Evolutionary conservation across 2,888 invertebrate genomes (phyloP).

Genomic region (Rotaria socialis): DNA sequence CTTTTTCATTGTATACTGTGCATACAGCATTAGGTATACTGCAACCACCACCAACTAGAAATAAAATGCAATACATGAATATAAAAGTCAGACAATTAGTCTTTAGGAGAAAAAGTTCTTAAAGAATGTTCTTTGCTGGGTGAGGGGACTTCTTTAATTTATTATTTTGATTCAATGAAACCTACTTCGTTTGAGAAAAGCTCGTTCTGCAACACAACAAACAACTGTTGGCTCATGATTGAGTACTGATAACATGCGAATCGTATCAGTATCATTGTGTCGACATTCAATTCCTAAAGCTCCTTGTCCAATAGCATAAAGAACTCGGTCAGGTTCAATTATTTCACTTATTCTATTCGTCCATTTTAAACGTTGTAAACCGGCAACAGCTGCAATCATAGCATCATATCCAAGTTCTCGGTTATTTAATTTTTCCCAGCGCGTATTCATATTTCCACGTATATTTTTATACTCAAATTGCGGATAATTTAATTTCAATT

Average conservation of each 20-base stretch:
- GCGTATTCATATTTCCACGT: slow-evolving; percentile 86
- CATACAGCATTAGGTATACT: slow-evolving; percentile 43
- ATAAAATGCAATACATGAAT: not conserved
- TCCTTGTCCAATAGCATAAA: slow-evolving; percentile 85
- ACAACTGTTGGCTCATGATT: slow-evolving; percentile 43
- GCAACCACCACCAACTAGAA: slow-evolving; percentile 43
- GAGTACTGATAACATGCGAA: slow-evolving; percentile 39
- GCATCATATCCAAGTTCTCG: slow-evolving; percentile 66
- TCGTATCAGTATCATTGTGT: slow-evolving; percentile 66
- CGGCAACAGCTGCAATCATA: slow-evolving; percentile 81
- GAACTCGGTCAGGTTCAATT: slow-evolving; percentile 35
- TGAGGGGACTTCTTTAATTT: not conserved
- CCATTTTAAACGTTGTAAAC: slow-evolving; percentile 84
- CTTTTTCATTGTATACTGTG: slow-evolving; percentile 32
- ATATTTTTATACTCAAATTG: slow-evolving; percentile 71
- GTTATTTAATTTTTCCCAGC: slow-evolving; percentile 72
- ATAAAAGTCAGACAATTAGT: no score
- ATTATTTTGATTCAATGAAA: not conserved
- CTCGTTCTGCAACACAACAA: slow-evolving; percentile 44
- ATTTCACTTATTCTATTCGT: slow-evolving; percentile 65
- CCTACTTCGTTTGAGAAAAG: slow-evolving; percentile 38
- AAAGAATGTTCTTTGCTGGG: no score
- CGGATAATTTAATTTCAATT: slow-evolving; percentile 75
- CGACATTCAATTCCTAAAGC: slow-evolving; percentile 88
- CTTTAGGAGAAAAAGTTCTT: no score